Conservation (phyloP, 1,140 invertebrate genomes). For the Oscheius sp. region DNA sequence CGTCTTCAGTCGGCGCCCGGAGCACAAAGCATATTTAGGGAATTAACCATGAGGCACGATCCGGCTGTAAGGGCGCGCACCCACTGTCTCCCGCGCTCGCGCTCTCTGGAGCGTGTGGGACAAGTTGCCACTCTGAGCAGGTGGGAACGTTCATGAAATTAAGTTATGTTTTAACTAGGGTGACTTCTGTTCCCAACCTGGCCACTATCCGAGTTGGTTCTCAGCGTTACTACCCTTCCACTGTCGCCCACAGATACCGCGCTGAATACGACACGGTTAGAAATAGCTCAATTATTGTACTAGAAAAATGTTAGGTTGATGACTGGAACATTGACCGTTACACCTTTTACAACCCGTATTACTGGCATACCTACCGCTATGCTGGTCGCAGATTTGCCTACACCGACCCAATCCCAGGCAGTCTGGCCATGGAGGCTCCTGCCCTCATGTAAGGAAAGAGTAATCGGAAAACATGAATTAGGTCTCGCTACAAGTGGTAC, state of each 20-base stretch:
- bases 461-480: background rate
- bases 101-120: slow-evolving; percentile 35
- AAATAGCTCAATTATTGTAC: background rate
- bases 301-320: slow-evolving; percentile 42
- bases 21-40: too few relatives aligned
- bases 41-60: slow-evolving; percentile 14
- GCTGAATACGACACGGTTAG: slow-evolving; percentile 47
- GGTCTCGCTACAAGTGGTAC: slow-evolving; percentile 59
- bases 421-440: slow-evolving; percentile 48
- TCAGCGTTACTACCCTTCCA: slow-evolving; percentile 45
- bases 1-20: background rate
- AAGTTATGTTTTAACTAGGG: slow-evolving; percentile 17
- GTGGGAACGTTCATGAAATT: background rate
- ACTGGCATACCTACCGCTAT: slow-evolving; percentile 54
- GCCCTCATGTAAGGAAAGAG: slow-evolving; percentile 34
- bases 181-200: slow-evolving; percentile 56
- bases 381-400: slow-evolving; percentile 47
- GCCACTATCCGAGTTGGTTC: slow-evolving; percentile 43
- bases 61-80: slow-evolving; percentile 31
- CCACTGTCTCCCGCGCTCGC: slow-evolving; percentile 25
- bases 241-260: slow-evolving; percentile 53
- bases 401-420: slow-evolving; percentile 57
- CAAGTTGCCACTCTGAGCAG: slow-evolving; percentile 35
- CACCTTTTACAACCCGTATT: slow-evolving; percentile 44
- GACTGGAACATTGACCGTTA: slow-evolving; percentile 47